Evolutionary conservation across 1,140 invertebrate genomes (phyloP).

Genomic region (Stenopsyche tienmushanensis): DNA sequence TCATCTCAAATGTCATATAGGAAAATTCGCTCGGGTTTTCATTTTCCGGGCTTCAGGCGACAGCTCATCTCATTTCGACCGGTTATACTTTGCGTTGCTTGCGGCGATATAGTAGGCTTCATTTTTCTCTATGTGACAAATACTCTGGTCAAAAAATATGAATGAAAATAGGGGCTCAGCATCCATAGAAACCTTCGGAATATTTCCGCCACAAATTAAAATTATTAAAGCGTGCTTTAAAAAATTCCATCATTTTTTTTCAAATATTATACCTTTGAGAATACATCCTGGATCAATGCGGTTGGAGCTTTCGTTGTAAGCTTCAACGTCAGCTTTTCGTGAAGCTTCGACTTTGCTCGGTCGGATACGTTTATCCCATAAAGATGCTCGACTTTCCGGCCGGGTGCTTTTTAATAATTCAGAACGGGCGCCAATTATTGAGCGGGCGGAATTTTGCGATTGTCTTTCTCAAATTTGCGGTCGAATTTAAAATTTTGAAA

Average conservation of each 20-base stretch:
- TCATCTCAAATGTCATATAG: background rate
- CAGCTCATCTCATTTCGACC: background rate
- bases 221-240: no score
- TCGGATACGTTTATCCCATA: background rate
- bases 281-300: no score
- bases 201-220: no score
- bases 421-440: background rate
- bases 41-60: background rate
- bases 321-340: background rate
- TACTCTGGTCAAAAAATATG: constrained; percentile 1
- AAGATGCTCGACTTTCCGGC: background rate
- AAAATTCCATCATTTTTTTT: no score
- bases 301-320: background rate
- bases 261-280: background rate
- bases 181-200: no score
- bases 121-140: constrained; percentile 8
- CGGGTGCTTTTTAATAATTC: constrained; percentile 4
- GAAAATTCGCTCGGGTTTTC: constrained; percentile 4
- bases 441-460: background rate
- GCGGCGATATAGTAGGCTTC: background rate
- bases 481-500: no score
- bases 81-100: background rate
- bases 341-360: background rate
- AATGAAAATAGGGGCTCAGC: no score
- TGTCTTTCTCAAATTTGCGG: no score